These are phyloP conservation scores for Diplazon laetatorius DNA, from an alignment of 2,888 invertebrate species.

Conservation along the genomic window DNA sequence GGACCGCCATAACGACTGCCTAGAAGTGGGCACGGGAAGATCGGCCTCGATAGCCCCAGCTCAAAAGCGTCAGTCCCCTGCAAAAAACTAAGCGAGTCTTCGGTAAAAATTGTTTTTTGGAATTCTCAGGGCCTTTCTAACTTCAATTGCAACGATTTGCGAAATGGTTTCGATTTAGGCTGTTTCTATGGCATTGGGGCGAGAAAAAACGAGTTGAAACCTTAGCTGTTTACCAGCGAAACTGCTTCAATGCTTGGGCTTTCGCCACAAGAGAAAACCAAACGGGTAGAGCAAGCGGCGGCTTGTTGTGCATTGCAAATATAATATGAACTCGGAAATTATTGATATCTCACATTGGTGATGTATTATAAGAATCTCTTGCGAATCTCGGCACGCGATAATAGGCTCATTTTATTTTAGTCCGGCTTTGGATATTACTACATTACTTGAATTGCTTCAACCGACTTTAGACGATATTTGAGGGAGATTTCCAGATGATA, in stretches of 20 bases:
- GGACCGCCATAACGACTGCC: neutral
- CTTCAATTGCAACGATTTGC: neutral
- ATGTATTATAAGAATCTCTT: slow-evolving; percentile 6
- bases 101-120: slow-evolving; percentile 30
- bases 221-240: neutral
- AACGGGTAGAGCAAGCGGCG: slow-evolving; percentile 32
- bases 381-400: slow-evolving; percentile 20
- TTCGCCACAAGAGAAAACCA: slow-evolving; percentile 2
- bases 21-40: neutral
- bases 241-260: neutral
- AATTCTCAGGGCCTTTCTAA: slow-evolving; percentile 22
- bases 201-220: neutral
- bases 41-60: neutral
- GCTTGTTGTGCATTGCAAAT: neutral
- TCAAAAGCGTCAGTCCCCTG: neutral
- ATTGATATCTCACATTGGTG: slow-evolving; percentile 33
- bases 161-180: neutral
- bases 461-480: slow-evolving; percentile 37
- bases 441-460: slow-evolving; percentile 22
- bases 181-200: slow-evolving; percentile 26
- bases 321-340: slow-evolving; percentile 2
- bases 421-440: slow-evolving; percentile 8
- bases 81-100: slow-evolving; percentile 21
- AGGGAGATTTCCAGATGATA: slow-evolving; percentile 19
- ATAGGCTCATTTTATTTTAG: slow-evolving; percentile 26